Base-by-base conservation (phyloP, 2,797 vertebrate species). In the Alouatta caraya region DNA sequence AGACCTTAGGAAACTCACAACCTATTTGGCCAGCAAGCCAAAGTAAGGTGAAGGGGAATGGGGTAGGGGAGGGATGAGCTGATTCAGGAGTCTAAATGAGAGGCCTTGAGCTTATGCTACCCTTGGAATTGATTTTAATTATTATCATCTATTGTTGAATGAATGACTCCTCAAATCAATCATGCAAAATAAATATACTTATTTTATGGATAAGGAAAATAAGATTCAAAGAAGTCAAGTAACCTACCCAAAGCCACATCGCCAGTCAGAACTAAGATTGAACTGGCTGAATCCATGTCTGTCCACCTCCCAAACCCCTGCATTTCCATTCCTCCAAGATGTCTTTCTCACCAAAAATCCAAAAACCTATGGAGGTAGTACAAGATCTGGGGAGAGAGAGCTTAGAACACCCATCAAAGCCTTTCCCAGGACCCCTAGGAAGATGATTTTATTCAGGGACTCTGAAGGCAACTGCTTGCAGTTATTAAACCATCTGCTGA, bases 1-100 rank as follows among this genome's bases (percentile, higher is more conserved):
- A 96, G 99, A 99, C 93, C 98, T 99, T 98, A 98, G 99, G 98
- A 99, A 99, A 98, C 99, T 99, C 96, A 99, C 99, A 10, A 99
- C 99, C 93, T 99, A 99, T 98, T 99, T 99, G 98, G 99, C 99
- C 75, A 99, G 99, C 8, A 99, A 99, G 72, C 99, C 99, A 98
- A 99, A 99, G 99, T 99, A 99, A 98, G 97, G 84, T 78, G 90
- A 98, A 98, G 78, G 97, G 92, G 93, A 97, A 90, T 67, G 21
- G 28, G 19, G 5, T 48, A 1, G 30, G 19, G 22, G 26, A 50
- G 26, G 39, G 39, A 48, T 26, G 7, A n/a, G 12, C 44, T 64
- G 50, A 87, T 52, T 93, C 70, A 87, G 72, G 67, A 96, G 24
- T 87, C 44, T 89, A 22, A 80, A 88, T n/a, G 28, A 90, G 50